Conservation (phyloP, 1,140 invertebrate species). For the Tribolium madens region DNA sequence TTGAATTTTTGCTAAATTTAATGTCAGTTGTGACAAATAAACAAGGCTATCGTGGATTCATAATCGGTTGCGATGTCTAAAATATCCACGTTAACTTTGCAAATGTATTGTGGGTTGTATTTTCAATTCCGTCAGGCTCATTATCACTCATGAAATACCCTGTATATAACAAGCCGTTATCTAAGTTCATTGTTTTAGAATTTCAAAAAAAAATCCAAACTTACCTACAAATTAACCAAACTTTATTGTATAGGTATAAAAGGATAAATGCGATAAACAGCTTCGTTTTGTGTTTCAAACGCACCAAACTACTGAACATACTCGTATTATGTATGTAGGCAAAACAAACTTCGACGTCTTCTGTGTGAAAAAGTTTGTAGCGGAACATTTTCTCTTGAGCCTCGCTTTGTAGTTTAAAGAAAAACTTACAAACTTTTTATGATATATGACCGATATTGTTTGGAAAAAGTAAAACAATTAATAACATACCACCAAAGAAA, state of each 20-base stretch:
- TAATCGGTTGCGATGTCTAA: too few relatives aligned
- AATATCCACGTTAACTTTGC: too few relatives aligned
- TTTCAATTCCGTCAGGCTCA: too few relatives aligned
- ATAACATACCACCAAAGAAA: not conserved
- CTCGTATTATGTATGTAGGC: not conserved
- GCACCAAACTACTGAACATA: not conserved
- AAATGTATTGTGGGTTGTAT: too few relatives aligned
- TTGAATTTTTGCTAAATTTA: too few relatives aligned
- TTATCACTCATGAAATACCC: too few relatives aligned
- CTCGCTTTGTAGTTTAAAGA: not conserved
- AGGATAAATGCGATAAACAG: conserved; percentile 14
- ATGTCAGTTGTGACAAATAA: too few relatives aligned
- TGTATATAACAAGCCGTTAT: too few relatives aligned
- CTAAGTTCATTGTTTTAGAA: conserved; percentile 23
- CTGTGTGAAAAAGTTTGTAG: not conserved
- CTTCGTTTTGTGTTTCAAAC: conserved; percentile 15
- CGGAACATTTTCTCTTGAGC: not conserved
- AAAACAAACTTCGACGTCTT: not conserved
- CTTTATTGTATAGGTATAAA: not conserved
- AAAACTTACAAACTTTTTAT: too few relatives aligned
- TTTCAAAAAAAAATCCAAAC: conserved; percentile 10
- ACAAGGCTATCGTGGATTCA: too few relatives aligned
- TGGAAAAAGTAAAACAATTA: conserved; percentile 13
- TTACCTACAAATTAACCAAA: conserved; percentile 22
- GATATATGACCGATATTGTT: too few relatives aligned